Evolutionary conservation across 2,888 invertebrate genomes (phyloP).

Genomic region (Yponomeuta evonymella): DNA sequence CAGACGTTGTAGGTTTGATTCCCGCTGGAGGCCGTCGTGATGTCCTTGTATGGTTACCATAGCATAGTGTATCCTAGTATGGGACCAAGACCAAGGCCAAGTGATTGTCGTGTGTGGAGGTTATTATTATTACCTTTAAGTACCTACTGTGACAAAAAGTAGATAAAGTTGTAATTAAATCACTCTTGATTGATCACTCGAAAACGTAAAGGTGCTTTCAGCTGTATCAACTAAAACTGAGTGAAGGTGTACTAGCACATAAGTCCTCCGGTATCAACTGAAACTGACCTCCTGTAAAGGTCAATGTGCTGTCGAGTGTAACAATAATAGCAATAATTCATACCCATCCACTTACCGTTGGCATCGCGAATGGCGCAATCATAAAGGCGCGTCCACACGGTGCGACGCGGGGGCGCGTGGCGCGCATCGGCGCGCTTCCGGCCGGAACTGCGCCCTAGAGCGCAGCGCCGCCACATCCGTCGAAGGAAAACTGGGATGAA

Average conservation of each 20-base stretch:
- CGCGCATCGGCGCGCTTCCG: constrained; percentile 17
- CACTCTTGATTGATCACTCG: no score
- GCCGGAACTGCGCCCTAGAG: constrained; percentile 22
- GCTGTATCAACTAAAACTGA: no score
- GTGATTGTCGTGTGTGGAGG: no score
- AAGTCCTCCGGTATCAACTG: background rate
- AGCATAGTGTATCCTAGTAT: no score
- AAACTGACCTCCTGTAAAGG: background rate
- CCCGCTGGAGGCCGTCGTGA: no score
- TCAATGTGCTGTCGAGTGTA: background rate
- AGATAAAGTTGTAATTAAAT: no score
- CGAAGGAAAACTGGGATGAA: background rate
- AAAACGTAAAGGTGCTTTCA: background rate
- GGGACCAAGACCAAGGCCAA: no score
- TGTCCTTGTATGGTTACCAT: no score
- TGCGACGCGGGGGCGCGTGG: constrained; percentile 16
- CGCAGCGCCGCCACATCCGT: constrained; percentile 17
- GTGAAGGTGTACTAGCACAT: background rate
- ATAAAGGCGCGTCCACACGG: constrained; percentile 15
- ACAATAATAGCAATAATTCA: constrained; percentile 3
- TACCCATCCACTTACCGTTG: constrained; percentile 1
- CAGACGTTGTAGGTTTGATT: no score
- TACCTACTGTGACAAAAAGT: no score
- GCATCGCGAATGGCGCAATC: background rate
- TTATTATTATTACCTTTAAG: no score